These are phyloP conservation scores for Ptyas mucosa DNA, from an alignment of 2,113 vertebrate genomes.

Conservation along the genomic window DNA sequence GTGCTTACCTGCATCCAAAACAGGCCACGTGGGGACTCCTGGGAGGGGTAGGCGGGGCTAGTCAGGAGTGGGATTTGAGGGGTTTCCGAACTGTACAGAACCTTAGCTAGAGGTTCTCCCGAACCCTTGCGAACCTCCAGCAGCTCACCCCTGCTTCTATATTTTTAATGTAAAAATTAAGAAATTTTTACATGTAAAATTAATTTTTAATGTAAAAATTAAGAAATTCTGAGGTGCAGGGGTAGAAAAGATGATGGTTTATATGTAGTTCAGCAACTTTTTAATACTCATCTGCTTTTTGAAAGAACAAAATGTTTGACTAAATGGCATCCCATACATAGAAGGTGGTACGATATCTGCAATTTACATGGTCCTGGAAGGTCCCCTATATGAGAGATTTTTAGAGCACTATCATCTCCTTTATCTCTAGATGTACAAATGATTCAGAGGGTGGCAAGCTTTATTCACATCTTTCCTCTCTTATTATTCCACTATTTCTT, in stretches of 20 bases:
- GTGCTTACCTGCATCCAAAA: too few relatives aligned
- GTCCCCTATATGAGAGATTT: neutral
- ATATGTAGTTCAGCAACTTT: neutral
- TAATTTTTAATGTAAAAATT: neutral
- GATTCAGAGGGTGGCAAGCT: neutral
- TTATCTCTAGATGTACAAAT: too few relatives aligned
- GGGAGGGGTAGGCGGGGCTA: too few relatives aligned
- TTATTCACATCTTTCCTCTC: neutral
- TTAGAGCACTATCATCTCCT: neutral
- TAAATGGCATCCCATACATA: neutral
- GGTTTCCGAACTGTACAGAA: too few relatives aligned
- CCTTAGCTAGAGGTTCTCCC: too few relatives aligned
- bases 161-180: neutral
- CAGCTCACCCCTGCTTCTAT: too few relatives aligned
- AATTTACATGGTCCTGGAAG: neutral
- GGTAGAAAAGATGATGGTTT: neutral
- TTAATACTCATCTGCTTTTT: neutral
- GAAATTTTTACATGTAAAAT: too few relatives aligned
- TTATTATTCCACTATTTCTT: neutral
- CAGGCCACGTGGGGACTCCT: too few relatives aligned
- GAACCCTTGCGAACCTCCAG: too few relatives aligned
- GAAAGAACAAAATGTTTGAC: neutral
- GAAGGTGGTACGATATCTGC: neutral
- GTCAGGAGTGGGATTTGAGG: too few relatives aligned
- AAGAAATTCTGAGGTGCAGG: neutral